Conservation (phyloP, 2,113 vertebrate species). For the Heteronetta atricapilla region DNA sequence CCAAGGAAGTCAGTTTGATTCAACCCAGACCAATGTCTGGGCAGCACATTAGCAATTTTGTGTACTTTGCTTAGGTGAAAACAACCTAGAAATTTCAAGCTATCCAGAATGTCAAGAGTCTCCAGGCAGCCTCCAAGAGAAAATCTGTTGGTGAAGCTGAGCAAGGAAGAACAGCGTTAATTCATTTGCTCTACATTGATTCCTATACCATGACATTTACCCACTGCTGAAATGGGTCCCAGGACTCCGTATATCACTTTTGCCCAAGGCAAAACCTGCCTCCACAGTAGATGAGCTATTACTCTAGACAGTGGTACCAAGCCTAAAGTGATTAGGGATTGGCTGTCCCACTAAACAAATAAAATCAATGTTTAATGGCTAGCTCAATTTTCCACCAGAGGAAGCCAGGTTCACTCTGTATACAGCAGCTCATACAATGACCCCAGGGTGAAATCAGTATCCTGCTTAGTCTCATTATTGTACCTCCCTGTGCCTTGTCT, state of each 20-base stretch:
- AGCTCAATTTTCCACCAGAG: conserved; percentile 3
- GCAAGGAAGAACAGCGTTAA: not conserved
- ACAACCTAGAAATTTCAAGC: not conserved
- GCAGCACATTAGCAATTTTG: not conserved
- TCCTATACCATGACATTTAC: not conserved
- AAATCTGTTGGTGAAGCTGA: not conserved
- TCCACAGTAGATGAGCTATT: not conserved
- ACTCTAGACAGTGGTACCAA: not conserved
- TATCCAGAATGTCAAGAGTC: not conserved
- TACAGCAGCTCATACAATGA: not conserved
- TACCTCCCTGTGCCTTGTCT: not conserved
- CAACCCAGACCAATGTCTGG: not conserved
- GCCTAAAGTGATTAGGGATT: conserved; percentile 17
- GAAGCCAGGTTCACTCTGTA: not conserved
- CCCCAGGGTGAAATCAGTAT: not conserved
- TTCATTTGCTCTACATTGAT: not conserved
- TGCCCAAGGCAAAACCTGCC: not conserved
- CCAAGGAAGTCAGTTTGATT: not conserved
- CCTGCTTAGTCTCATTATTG: not conserved
- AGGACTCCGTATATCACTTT: not conserved
- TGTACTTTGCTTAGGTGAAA: not conserved
- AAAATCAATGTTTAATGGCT: conserved; percentile 48
- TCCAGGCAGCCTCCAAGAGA: not conserved
- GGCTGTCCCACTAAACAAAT: conserved; percentile 36
- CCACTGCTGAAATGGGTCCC: not conserved